Evolutionary conservation across 2,113 vertebrate species (phyloP).

Genomic region (Aythya baeri): DNA sequence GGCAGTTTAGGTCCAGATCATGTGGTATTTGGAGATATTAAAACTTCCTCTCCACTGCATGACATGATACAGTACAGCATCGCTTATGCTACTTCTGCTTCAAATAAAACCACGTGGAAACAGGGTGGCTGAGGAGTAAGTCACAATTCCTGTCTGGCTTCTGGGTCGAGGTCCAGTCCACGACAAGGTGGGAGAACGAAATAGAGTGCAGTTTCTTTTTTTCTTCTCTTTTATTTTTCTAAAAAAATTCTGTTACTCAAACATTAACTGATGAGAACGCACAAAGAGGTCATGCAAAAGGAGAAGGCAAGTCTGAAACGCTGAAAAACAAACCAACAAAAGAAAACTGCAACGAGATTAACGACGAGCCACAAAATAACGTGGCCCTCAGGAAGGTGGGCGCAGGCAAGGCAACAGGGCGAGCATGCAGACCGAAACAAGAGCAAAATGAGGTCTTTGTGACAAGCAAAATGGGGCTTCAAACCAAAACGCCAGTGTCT

Average conservation of each 20-base stretch:
- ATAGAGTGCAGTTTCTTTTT: not conserved
- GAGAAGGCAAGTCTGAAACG: conserved; percentile 20
- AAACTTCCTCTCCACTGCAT: not conserved
- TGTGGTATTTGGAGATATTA: not conserved
- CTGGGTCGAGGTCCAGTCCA: conserved; percentile 1
- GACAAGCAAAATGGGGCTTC: not conserved
- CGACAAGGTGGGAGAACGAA: not conserved
- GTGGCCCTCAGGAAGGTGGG: conserved; percentile 33
- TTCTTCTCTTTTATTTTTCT: not conserved
- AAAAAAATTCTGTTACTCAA: conserved; percentile 17
- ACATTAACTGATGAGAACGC: not conserved
- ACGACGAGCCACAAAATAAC: not conserved
- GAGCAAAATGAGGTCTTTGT: conserved; percentile 33
- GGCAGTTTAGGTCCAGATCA: not conserved
- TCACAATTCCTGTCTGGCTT: conserved; percentile 16
- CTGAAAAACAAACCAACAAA: conserved; percentile 49
- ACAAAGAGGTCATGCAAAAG: conserved; percentile 46
- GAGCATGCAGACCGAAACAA: conserved; percentile 60
- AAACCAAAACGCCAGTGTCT: conserved; percentile 10
- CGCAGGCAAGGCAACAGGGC: conserved; percentile 63
- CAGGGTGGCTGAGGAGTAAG: not conserved
- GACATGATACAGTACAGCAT: not conserved
- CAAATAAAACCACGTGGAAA: not conserved
- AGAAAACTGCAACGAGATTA: conserved; percentile 30
- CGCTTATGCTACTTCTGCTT: not conserved